Evolutionary conservation across 1,140 invertebrate genomes (phyloP).

Genomic region (Brevipalpus yothersi): DNA sequence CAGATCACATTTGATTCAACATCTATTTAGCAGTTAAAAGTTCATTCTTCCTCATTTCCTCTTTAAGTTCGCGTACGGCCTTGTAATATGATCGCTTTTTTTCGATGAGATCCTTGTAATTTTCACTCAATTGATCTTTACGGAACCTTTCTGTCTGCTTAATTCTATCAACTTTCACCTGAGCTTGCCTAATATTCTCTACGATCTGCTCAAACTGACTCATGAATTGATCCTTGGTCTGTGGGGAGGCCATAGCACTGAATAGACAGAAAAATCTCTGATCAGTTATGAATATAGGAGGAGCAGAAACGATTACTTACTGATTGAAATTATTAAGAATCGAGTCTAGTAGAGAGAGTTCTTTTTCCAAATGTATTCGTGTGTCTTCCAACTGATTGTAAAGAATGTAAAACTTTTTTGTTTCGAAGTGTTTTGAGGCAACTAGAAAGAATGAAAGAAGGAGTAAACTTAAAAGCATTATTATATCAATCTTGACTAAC

Average conservation of each 20-base stretch:
- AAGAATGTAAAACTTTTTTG: constrained; percentile 85
- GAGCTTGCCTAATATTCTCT: constrained; percentile 52
- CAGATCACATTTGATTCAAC: too few relatives aligned
- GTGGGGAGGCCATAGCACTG: constrained; percentile 14
- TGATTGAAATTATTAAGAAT: constrained; percentile 52
- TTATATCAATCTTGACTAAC: constrained; percentile 22
- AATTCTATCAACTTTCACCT: constrained; percentile 35
- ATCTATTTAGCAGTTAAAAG: background rate
- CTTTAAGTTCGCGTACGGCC: constrained; percentile 48
- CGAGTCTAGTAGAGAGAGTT: constrained; percentile 68
- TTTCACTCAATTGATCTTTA: constrained; percentile 38
- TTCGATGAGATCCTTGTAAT: constrained; percentile 42
- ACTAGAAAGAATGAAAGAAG: constrained; percentile 37
- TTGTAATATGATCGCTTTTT: constrained; percentile 56
- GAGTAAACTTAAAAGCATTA: background rate
- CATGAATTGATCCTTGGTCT: constrained; percentile 51
- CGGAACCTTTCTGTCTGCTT: constrained; percentile 41
- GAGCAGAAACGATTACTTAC: background rate
- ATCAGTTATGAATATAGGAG: background rate
- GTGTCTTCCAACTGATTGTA: constrained; percentile 90
- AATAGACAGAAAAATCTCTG: constrained; percentile 5
- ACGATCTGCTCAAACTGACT: constrained; percentile 66
- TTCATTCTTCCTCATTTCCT: constrained; percentile 10
- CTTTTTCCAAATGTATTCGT: constrained; percentile 67
- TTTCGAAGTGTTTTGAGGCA: constrained; percentile 76